Percentiles rank a stretch among this genome's conserved stretches.
Conservation (phyloP, 2,113 vertebrate genomes). For the Sinocyclocheilus rhinocerous region DNA sequence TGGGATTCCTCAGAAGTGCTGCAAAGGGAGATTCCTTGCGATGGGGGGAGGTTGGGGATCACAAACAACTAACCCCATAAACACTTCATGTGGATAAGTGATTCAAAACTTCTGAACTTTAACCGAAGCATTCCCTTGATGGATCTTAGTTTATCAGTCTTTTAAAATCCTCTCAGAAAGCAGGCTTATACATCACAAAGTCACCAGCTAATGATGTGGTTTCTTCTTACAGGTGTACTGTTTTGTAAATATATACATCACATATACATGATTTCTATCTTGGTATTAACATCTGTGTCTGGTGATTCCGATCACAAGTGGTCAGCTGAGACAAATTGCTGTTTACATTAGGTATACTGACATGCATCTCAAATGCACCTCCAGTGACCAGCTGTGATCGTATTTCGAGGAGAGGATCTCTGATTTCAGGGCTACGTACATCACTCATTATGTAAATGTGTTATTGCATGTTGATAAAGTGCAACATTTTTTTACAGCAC, state of each 20-base stretch:
- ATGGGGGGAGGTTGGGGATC: neutral
- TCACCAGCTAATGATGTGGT: neutral
- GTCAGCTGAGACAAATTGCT: neutral
- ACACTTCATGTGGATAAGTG: neutral
- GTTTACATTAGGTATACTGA: neutral
- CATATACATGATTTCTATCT: neutral
- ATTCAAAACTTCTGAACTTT: conserved; percentile 49
- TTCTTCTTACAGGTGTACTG: neutral
- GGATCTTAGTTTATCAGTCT: neutral
- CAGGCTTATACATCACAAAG: neutral
- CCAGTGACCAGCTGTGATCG: neutral
- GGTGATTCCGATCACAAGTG: neutral
- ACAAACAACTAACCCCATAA: neutral
- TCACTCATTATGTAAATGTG: neutral
- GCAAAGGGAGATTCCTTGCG: neutral
- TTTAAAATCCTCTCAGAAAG: neutral
- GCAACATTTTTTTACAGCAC: neutral
- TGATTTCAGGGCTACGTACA: neutral
- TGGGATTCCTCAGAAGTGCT: conserved; percentile 52
- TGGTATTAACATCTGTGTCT: neutral
- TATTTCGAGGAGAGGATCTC: neutral
- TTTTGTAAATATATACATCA: conserved; percentile 51
- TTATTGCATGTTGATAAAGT: neutral
- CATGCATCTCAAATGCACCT: neutral
- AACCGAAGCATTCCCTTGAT: neutral